Conservation (phyloP, 2,113 vertebrate species). For the Microcebus jonahi region DNA sequence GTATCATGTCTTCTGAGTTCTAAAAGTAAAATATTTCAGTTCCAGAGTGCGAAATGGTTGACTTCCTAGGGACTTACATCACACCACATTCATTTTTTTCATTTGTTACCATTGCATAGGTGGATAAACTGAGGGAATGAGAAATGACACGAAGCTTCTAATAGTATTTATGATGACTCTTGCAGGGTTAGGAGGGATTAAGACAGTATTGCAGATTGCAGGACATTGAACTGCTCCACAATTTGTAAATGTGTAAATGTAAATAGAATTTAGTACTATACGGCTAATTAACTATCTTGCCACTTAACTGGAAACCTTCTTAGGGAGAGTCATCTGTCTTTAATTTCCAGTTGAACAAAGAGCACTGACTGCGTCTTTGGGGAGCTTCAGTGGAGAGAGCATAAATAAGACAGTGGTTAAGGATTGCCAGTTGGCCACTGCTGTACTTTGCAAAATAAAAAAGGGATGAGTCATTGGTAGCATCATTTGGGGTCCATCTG, state of each 20-base stretch:
- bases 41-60: not conserved
- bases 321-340: not conserved
- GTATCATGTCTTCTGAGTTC: not conserved
- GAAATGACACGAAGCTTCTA: not conserved
- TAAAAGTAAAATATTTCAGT: not conserved
- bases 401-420: not conserved
- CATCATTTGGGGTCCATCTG: not conserved
- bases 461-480: not conserved
- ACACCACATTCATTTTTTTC: not conserved
- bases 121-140: not conserved
- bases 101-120: not conserved
- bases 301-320: not conserved
- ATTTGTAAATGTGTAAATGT: not conserved
- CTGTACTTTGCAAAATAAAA: not conserved
- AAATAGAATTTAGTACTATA: not conserved
- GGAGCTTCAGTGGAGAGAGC: not conserved
- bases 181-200: not conserved
- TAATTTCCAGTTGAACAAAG: constrained; percentile 30
- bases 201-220: not conserved
- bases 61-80: not conserved
- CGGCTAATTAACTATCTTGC: not conserved
- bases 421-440: not conserved
- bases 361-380: not conserved
- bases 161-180: not conserved
- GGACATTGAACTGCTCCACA: not conserved